phyloP scores from a whole-genome alignment of 2,797 vertebrate species.

The Protonibea diacanthus region DNA sequence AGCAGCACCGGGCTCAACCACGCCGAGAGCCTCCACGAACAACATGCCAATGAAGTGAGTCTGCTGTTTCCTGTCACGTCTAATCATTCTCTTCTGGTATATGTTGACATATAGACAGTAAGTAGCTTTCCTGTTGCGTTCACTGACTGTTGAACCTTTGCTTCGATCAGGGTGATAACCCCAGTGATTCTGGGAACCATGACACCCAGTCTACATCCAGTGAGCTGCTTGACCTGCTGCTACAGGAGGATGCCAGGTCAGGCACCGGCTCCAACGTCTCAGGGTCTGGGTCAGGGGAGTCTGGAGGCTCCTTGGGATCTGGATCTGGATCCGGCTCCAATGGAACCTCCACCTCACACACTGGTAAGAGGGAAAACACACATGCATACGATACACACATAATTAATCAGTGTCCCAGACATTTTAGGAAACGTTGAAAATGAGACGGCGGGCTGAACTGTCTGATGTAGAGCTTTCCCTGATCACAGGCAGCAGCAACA shows the following conservation, averaged over 20 bases:
- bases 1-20: slow-evolving; percentile 64
- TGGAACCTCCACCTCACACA: slow-evolving; percentile 83
- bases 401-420: not conserved
- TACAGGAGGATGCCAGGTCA: slow-evolving; percentile 81
- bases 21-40: slow-evolving; percentile 75
- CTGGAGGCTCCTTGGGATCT: slow-evolving; percentile 78
- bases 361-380: slow-evolving; percentile 72
- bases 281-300: slow-evolving; percentile 84
- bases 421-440: not conserved
- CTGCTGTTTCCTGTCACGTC: not conserved
- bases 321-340: slow-evolving; percentile 80
- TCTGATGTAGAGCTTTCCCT: slow-evolving; percentile 19
- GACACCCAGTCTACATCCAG: slow-evolving; percentile 80
- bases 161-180: slow-evolving; percentile 72
- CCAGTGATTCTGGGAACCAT: slow-evolving; percentile 77
- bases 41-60: slow-evolving; percentile 72
- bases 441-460: not conserved
- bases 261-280: slow-evolving; percentile 85
- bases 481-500: slow-evolving; percentile 89
- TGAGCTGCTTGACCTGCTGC: slow-evolving; percentile 78
- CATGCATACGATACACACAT: not conserved
- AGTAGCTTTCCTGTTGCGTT: not conserved
- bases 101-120: not conserved
- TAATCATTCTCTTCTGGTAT: not conserved
- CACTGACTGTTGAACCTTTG: slow-evolving; percentile 22